A percentile compares a stretch with the other conserved stretches of the same genome.
These are phyloP conservation scores for Rhyacophila brunnea DNA, from an alignment of 1,140 invertebrate genomes.

Conservation along the genomic window DNA sequence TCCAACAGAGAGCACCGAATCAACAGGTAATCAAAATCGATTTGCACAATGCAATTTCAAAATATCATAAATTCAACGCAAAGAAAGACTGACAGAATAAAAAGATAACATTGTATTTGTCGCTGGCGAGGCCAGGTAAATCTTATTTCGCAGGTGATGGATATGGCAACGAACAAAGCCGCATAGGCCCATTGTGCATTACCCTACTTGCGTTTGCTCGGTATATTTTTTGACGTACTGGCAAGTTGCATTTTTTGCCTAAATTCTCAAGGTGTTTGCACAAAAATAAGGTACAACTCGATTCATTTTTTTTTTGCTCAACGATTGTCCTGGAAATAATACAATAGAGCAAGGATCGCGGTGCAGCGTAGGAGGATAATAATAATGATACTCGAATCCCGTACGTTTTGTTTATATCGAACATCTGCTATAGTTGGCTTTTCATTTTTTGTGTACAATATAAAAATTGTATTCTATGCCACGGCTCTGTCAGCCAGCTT, in stretches of 20 bases:
- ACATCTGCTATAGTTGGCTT: conserved; percentile 31
- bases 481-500: conserved; percentile 29
- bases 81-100: conserved; percentile 23
- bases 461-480: conserved; percentile 28
- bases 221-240: conserved; percentile 4
- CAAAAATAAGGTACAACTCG: conserved; percentile 32
- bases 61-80: conserved; percentile 17
- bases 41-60: conserved; percentile 26
- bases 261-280: conserved; percentile 30
- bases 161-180: conserved; percentile 22
- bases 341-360: conserved; percentile 18
- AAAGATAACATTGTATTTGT: conserved; percentile 25
- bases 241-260: conserved; percentile 29
- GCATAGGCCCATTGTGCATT: conserved; percentile 16
- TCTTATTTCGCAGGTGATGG: conserved; percentile 34
- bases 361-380: conserved; percentile 28
- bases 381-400: conserved; percentile 9
- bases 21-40: conserved; percentile 31
- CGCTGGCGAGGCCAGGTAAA: conserved; percentile 31
- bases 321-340: conserved; percentile 18
- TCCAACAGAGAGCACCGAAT: conserved; percentile 9
- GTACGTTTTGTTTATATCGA: conserved; percentile 22
- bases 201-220: conserved; percentile 13
- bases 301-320: conserved; percentile 27
- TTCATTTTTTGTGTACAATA: conserved; percentile 27